These are phyloP conservation scores for Lasioglossum villosulum DNA, from an alignment of 2,888 invertebrate genomes.

Conservation along the genomic window DNA sequence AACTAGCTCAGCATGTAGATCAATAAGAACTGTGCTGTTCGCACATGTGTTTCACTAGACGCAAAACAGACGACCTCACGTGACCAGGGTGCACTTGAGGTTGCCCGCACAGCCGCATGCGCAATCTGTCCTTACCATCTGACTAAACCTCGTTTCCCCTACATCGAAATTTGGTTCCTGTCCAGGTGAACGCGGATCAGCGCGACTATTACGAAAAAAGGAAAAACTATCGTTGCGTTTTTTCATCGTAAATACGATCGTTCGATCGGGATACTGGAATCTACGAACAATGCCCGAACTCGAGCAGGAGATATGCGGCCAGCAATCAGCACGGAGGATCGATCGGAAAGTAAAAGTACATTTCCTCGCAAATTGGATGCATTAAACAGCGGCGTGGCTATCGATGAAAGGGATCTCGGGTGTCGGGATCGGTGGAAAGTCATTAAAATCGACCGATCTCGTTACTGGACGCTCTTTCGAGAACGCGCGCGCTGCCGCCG, in stretches of 20 bases:
- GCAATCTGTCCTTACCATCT: background rate
- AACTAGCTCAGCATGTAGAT: background rate
- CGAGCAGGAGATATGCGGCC: background rate
- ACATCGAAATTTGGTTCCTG: background rate
- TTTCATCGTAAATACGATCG: background rate
- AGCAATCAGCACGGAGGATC: slow-evolving; percentile 1
- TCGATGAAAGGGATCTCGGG: slow-evolving; percentile 26
- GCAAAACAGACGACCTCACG: background rate
- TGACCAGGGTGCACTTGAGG: background rate
- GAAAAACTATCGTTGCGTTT: background rate
- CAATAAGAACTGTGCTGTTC: slow-evolving; percentile 1
- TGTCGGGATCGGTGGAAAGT: slow-evolving; percentile 2
- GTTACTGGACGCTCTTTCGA: background rate
- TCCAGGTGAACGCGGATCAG: too few relatives aligned
- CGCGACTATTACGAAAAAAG: background rate
- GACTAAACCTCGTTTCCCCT: background rate
- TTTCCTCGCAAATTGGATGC: slow-evolving; percentile 16
- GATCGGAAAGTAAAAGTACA: slow-evolving; percentile 7
- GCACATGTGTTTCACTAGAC: background rate
- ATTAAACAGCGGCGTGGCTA: background rate
- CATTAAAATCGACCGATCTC: slow-evolving; percentile 6
- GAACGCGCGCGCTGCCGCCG: background rate
- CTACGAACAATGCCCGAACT: background rate
- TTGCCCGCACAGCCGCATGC: background rate
- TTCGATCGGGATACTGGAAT: background rate